Evolutionary conservation across 2,113 vertebrate genomes (phyloP), one percentile per base, ranked within the genome.

Genomic region (Heteronetta atricapilla): DNA sequence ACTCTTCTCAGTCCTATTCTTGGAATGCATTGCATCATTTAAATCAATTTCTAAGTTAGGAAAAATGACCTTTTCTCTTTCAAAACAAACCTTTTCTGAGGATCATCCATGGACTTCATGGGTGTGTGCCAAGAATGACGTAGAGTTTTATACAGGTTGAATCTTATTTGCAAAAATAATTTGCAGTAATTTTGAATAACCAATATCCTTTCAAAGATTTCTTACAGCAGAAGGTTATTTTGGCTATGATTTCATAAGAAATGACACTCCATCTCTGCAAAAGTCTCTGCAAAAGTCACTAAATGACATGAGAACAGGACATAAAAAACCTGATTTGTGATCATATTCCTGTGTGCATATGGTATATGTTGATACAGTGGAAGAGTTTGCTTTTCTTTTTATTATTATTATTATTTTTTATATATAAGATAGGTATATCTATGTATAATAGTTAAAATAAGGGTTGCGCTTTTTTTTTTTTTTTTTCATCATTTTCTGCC

Each of bases 1-100:
- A 80, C 91, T 75, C 79, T 72, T 86, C 59, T 88, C 73, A 75
- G 52, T 63, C 80, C 42, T 83, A 29, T 86, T 90, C 44, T 91
- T 95, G 94, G 94, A 95, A 84, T 50, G 38, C 36, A 29, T 83
- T 66, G 60, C 69, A 86, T 62, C 76, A 36, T 88, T 93, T 78
- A 82, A 94, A 76, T 79, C 48, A 52, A 81, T 34, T 77, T 81
- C 42, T 69, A 79, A 84, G 38, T 16, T 6, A 81, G 79, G 70
- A 92, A 78, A 86, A 91, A 84, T 76, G 19, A 77, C 40, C 46
- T 90, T 74, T 92, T 69, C 36, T 83, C 59, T 91, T 93, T 90
- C 76, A 88, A 90, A 55, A 21, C 42, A 93, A 88, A 79, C 12
- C 22, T 89, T 88, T 93, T 64, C 46, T 91, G 88, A 78, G 66